A percentile compares a stretch with the other conserved stretches of the same genome.
phyloP scores from a whole-genome alignment of 1,140 invertebrate genomes.

The Ooceraea biroi region DNA sequence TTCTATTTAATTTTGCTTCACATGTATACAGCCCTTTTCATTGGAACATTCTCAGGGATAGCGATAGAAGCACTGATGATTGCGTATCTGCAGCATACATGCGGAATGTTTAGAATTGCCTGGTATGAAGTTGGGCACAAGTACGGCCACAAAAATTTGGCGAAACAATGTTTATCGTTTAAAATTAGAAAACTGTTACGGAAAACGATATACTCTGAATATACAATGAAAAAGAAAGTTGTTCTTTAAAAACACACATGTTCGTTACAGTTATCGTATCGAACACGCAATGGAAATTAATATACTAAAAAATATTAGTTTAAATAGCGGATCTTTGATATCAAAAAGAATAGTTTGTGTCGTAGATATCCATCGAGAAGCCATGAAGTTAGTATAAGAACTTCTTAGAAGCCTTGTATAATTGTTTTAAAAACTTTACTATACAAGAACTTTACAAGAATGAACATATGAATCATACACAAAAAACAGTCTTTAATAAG shows the following conservation, averaged over 20 bases:
- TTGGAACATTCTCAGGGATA: background rate
- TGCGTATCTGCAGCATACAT: background rate
- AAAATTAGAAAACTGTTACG: background rate
- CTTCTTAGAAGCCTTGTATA: no score
- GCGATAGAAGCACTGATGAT: background rate
- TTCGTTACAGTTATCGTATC: constrained; percentile 39
- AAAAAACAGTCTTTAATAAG: no score
- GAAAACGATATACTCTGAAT: background rate
- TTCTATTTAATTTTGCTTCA: constrained; percentile 18
- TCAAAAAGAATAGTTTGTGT: background rate
- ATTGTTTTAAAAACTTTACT: no score
- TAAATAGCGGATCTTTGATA: background rate
- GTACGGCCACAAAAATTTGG: background rate
- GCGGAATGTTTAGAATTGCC: constrained; percentile 24
- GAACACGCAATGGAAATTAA: background rate
- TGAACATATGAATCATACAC: background rate
- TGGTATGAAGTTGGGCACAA: background rate
- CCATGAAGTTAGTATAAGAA: constrained; percentile 26
- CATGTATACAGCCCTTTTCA: background rate
- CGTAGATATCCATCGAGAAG: constrained; percentile 27
- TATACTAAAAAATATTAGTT: background rate
- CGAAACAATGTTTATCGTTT: no score
- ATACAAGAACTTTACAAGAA: no score
- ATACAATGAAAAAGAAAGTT: background rate
- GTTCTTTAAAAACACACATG: background rate